Percentiles rank a stretch among this genome's conserved stretches.
Evolutionary conservation across 2,113 vertebrate species (phyloP).

Genomic region (Phoenicopterus ruber): DNA sequence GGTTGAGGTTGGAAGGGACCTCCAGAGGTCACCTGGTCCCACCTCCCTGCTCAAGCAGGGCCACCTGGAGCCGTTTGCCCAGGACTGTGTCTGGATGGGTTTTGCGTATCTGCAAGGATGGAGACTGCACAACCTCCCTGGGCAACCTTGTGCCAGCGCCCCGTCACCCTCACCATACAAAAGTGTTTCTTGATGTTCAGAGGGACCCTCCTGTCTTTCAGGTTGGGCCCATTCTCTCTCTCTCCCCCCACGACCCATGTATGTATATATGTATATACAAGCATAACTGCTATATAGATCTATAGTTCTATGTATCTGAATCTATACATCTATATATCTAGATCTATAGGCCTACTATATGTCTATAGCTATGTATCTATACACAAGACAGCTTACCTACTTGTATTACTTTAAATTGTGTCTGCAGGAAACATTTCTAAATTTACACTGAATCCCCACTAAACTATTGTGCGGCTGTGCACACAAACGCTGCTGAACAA

Average conservation of each 20-base stretch:
- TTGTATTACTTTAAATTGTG: background rate
- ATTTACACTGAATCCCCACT: background rate
- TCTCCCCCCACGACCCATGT: no score
- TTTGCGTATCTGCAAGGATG: background rate
- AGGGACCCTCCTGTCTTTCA: background rate
- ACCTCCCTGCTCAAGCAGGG: background rate
- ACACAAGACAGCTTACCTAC: background rate
- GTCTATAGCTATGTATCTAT: background rate
- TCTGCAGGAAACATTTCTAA: background rate
- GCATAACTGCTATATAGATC: background rate
- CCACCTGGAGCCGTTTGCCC: background rate
- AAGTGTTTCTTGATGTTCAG: background rate
- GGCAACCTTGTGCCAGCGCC: background rate
- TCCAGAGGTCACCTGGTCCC: background rate
- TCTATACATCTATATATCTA: background rate
- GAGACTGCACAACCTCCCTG: background rate
- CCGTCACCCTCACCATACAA: background rate
- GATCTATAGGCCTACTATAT: background rate
- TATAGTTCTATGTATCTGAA: background rate
- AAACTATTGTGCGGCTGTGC: background rate
- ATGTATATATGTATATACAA: background rate
- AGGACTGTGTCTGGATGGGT: background rate
- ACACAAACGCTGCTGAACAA: background rate
- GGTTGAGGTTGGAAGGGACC: background rate
- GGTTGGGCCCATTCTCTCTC: background rate